Conservation (phyloP, 35 echinoderm and acorn worm genomes). For the Apostichopus parvimensis region DNA sequence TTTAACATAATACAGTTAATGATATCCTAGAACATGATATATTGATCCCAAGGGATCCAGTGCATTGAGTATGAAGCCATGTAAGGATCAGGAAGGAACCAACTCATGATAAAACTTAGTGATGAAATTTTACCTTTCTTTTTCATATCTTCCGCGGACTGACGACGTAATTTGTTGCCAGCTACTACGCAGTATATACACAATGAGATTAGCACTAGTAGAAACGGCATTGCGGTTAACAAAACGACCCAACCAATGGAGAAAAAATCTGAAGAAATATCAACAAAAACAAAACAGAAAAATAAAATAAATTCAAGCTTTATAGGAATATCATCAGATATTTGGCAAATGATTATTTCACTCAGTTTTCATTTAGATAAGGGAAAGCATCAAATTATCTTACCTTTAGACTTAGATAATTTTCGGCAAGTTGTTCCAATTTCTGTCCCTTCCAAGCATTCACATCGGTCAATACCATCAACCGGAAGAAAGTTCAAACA, state of each 20-base stretch:
- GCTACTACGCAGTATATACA: not conserved
- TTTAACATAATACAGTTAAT: no score
- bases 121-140: not conserved
- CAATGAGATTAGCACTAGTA: not conserved
- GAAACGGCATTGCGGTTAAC: not conserved
- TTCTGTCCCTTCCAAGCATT: not conserved
- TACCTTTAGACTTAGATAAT: not conserved
- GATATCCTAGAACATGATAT: no score
- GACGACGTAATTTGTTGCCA: not conserved
- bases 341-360: not conserved
- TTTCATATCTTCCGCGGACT: not conserved
- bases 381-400: not conserved
- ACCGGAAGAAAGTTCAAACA: not conserved
- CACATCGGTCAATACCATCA: not conserved
- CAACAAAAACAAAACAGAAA: not conserved
- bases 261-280: not conserved
- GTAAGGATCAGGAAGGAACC: no score
- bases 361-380: not conserved
- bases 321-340: not conserved
- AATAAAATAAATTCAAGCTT: not conserved
- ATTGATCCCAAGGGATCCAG: no score
- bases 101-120: no score
- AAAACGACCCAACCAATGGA: not conserved
- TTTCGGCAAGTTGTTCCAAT: not conserved
- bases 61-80: no score